Conservation (phyloP, 2,797 vertebrate species). For the Phrynocephalus forsythii region DNA sequence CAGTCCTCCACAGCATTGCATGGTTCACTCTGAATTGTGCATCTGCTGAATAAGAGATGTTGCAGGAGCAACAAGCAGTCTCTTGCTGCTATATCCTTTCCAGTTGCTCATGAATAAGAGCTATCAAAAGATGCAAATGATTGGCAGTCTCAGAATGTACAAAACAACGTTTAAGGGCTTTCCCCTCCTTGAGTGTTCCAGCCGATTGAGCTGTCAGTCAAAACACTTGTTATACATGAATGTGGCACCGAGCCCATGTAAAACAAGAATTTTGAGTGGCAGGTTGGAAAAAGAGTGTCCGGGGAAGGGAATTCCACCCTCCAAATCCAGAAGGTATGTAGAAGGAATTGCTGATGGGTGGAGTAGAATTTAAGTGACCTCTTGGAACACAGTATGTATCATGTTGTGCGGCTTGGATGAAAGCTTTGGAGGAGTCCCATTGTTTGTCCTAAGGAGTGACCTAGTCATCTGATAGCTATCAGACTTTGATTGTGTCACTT, state of each 20-base stretch:
- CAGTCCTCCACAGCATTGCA: neutral
- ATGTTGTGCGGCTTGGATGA: neutral
- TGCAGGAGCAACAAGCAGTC: neutral
- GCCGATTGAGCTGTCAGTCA: constrained; percentile 69
- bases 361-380: neutral
- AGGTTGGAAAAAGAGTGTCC: constrained; percentile 25
- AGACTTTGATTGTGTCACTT: neutral
- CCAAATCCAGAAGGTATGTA: neutral
- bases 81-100: constrained; percentile 26
- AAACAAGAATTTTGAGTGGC: constrained; percentile 67
- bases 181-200: constrained; percentile 62
- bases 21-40: neutral
- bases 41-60: neutral
- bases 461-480: neutral
- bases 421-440: neutral
- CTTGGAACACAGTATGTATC: neutral
- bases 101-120: constrained; percentile 57
- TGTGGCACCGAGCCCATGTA: constrained; percentile 59
- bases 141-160: constrained; percentile 64
- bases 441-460: neutral
- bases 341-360: constrained; percentile 19
- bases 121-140: constrained; percentile 52
- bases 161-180: constrained; percentile 60
- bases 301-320: constrained; percentile 36
- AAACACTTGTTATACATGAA: constrained; percentile 59